Evolutionary conservation across 2,113 vertebrate species (phyloP).

Genomic region (Odocoileus virginianus): DNA sequence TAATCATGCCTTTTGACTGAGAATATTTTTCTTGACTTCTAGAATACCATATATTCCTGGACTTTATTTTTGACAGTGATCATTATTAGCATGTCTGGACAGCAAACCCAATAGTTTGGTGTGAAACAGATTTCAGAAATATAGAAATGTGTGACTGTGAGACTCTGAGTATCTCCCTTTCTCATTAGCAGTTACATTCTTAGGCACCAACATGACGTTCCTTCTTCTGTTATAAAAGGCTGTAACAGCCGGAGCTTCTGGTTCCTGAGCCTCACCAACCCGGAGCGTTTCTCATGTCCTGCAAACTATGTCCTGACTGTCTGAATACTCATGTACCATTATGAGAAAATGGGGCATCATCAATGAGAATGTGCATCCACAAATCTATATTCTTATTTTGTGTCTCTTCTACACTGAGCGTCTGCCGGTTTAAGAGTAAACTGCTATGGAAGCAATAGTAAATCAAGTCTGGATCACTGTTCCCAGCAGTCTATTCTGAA

Average conservation of each 20-base stretch:
- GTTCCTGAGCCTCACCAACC: background rate
- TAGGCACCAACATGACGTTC: background rate
- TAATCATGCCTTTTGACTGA: background rate
- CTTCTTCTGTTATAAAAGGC: background rate
- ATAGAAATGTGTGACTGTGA: background rate
- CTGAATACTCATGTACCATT: rapidly evolving
- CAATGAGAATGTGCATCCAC: background rate
- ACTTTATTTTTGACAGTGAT: background rate
- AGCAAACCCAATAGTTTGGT: background rate
- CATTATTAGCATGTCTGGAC: background rate
- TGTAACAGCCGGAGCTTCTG: background rate
- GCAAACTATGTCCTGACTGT: background rate
- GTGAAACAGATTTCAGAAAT: background rate
- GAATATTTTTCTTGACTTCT: background rate
- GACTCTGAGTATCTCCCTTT: background rate
- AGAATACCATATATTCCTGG: background rate
- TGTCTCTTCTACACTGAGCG: background rate
- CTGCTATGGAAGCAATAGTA: background rate
- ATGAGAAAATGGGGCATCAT: background rate
- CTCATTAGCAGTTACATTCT: background rate
- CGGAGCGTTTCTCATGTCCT: background rate
- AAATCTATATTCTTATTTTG: background rate
- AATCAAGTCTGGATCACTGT: background rate
- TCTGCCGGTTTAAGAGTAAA: background rate
- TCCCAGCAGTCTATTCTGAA: background rate